These are phyloP conservation scores for Diogma glabrata DNA, from an alignment of 2,888 invertebrate species.

Conservation along the genomic window DNA sequence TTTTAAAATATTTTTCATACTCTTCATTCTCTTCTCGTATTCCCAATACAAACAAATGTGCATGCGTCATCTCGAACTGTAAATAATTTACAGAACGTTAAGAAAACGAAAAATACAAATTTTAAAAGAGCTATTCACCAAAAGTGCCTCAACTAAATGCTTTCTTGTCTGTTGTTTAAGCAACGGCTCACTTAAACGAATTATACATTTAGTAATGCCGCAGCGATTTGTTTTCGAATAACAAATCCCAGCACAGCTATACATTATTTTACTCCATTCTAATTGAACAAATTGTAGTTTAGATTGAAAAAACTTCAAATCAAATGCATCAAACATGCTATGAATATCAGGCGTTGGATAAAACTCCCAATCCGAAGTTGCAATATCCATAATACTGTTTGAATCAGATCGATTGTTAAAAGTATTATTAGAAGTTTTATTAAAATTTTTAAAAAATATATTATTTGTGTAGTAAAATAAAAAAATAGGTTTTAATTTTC, in stretches of 20 bases:
- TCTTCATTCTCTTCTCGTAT: conserved; percentile 80
- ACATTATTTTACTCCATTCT: conserved; percentile 92
- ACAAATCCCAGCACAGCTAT: conserved; percentile 48
- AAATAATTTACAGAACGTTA: neutral
- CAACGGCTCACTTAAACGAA: conserved; percentile 72
- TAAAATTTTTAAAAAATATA: no score
- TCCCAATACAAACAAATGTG: conserved; percentile 81
- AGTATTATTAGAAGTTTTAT: no score
- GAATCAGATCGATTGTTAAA: no score
- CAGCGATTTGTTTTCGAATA: conserved; percentile 31
- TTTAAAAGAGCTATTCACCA: conserved; percentile 47
- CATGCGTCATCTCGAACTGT: conserved; percentile 99
- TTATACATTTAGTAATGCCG: conserved; percentile 28
- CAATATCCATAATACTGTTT: no score
- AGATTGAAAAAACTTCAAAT: conserved; percentile 72
- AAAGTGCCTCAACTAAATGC: conserved; percentile 90
- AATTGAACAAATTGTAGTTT: conserved; percentile 68
- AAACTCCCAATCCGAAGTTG: conserved; percentile 56
- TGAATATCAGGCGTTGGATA: conserved; percentile 93
- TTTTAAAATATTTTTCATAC: conserved; percentile 88
- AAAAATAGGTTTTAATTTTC: no score
- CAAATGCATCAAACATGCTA: conserved; percentile 74
- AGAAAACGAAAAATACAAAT: neutral
- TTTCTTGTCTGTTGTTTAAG: conserved; percentile 85
- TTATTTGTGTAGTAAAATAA: no score